Evolutionary conservation across 2,888 invertebrate species (phyloP).

Genomic region (Andrena bicolor): DNA sequence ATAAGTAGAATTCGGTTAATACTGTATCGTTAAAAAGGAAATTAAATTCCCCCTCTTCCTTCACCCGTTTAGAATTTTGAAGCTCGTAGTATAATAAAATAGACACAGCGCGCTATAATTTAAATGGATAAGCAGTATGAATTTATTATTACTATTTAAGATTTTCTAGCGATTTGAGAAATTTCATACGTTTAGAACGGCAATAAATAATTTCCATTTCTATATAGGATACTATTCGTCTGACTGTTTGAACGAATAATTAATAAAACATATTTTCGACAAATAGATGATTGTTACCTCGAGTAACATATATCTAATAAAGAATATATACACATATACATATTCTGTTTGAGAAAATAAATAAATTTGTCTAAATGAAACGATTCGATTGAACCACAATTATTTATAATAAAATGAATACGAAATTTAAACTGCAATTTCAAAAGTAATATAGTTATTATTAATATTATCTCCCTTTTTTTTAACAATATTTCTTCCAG

Average conservation of each 20-base stretch:
- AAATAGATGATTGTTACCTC: slow-evolving; percentile 18
- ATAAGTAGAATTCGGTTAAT: neutral
- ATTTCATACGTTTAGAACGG: neutral
- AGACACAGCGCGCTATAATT: neutral
- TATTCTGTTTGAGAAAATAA: slow-evolving; percentile 5
- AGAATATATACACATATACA: neutral
- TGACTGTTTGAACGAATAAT: neutral
- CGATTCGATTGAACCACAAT: neutral
- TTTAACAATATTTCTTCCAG: too few species aligned
- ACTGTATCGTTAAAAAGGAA: neutral
- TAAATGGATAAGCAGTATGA: neutral
- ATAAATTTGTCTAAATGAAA: neutral
- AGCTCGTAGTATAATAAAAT: neutral
- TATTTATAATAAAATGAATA: neutral
- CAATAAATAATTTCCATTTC: slow-evolving; percentile 1
- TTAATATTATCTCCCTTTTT: too few species aligned
- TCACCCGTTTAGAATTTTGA: neutral
- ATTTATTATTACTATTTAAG: slow-evolving; percentile 4
- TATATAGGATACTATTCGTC: neutral
- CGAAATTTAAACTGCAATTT: too few species aligned
- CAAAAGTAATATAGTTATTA: too few species aligned
- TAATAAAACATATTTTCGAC: slow-evolving; percentile 9
- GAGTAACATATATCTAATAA: neutral
- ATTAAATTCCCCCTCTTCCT: neutral
- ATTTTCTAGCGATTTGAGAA: neutral